These are phyloP conservation scores for Malurus cyaneus DNA, from an alignment of 2,113 vertebrate genomes.

Conservation along the genomic window DNA sequence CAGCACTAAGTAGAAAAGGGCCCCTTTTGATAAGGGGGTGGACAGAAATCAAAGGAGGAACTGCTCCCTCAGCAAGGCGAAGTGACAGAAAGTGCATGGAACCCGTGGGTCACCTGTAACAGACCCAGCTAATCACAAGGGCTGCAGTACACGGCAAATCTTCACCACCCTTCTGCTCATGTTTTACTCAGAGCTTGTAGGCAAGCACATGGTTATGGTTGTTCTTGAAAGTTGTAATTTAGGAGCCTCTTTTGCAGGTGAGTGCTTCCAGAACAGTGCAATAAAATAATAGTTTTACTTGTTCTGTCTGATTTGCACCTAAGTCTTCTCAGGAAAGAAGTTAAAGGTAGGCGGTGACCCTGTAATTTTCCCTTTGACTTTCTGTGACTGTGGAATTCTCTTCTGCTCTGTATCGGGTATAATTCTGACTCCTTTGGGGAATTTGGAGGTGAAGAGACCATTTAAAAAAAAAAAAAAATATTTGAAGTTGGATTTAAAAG, in stretches of 20 bases:
- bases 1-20: neutral
- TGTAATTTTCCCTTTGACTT: neutral
- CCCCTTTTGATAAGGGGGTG: neutral
- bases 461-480: neutral
- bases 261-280: neutral
- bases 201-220: neutral
- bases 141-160: neutral
- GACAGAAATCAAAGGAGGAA: neutral
- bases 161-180: rapidly evolving
- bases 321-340: neutral
- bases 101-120: neutral
- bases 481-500: neutral
- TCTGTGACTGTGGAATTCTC: neutral
- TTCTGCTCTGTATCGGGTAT: neutral
- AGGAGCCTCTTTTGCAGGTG: neutral
- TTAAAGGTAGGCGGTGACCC: neutral
- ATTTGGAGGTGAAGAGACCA: neutral
- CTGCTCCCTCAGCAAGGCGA: neutral
- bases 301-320: neutral
- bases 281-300: neutral
- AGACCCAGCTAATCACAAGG: neutral
- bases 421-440: neutral
- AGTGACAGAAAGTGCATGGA: neutral
- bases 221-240: neutral
- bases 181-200: neutral